Base-by-base conservation (phyloP, 2,797 vertebrate species). In the Pteropus rufus region DNA sequence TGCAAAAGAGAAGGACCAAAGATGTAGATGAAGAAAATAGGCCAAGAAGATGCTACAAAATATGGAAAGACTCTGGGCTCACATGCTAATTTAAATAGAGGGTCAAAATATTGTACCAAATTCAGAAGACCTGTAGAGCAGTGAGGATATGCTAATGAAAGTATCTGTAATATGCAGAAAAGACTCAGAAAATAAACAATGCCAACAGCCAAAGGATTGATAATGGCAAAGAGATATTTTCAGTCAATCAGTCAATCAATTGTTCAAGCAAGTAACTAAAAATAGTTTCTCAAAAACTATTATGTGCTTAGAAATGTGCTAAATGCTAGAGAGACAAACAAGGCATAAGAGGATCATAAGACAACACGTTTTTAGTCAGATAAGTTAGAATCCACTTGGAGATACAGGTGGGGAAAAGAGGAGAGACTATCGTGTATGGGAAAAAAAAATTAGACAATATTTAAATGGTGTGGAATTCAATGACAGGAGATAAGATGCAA, bases 171-270 rank as follows among this genome's bases (percentile, higher is more conserved):
- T 54, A 70, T 16, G 9, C 39, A 75, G 12, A 65, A 56, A 58
- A 79, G 62, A 69, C 11, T 76, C 34, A 76, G 44, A 69, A 92
- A 69, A 73, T 39, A 86, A 89, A 62, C 92, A 14, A 52, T 31
- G 4, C 21, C 26, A 85, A 91, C 10, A 91, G 11, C 39, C 54
- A 95, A 82, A 81, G 16, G 23, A 89, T 16, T 67, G 12, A 85
- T 77, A 67, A 83, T 72, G 84, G 10, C n/a, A 91, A 93, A 89
- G 23, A 79, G 21, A 80, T 52, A 64, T 81, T 91, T 85, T 79
- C 41, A 89, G n/a, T 36, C 31, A 77, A 39, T 77, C 31, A 93
- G 62, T 58, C 67, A 81, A 77, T 80, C 58, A 73, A 58, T 77
- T 5, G 8, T 44, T 34, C 36, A 94, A 85, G 49, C 34, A 82